phyloP scores from a whole-genome alignment of 2,113 vertebrate genomes.

The Corvus cornix region DNA sequence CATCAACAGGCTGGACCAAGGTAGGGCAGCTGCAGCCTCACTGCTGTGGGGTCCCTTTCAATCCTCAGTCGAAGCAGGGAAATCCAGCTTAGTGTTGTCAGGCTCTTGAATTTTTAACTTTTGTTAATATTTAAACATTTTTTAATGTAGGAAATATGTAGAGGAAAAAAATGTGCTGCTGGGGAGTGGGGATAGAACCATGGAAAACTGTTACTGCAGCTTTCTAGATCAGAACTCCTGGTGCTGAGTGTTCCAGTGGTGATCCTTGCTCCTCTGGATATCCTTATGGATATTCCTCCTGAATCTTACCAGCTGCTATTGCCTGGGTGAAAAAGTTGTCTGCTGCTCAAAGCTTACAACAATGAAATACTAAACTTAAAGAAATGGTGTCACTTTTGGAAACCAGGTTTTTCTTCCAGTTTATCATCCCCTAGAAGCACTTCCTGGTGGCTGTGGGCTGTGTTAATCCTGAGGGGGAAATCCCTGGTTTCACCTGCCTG shows the following conservation, averaged over 20 bases:
- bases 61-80: neutral
- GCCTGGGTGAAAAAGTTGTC: neutral
- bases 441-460: neutral
- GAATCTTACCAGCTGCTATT: neutral
- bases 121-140: neutral
- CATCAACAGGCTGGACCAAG: constrained; percentile 85
- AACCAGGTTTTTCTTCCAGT: neutral
- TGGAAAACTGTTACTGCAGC: neutral
- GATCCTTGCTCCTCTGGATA: neutral
- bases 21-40: constrained; percentile 48
- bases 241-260: neutral
- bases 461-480: neutral
- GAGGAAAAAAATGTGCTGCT: neutral
- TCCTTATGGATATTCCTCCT: neutral
- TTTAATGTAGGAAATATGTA: neutral
- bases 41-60: neutral
- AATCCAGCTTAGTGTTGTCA: neutral
- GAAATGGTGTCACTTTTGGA: neutral
- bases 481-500: neutral
- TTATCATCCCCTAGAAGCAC: neutral
- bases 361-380: neutral
- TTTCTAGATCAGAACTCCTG: neutral
- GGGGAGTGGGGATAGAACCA: too few species aligned
- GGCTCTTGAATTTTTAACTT: neutral
- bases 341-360: neutral